Evolutionary conservation across 2,113 vertebrate species (phyloP).

Genomic region (Atractosteus spatula): DNA sequence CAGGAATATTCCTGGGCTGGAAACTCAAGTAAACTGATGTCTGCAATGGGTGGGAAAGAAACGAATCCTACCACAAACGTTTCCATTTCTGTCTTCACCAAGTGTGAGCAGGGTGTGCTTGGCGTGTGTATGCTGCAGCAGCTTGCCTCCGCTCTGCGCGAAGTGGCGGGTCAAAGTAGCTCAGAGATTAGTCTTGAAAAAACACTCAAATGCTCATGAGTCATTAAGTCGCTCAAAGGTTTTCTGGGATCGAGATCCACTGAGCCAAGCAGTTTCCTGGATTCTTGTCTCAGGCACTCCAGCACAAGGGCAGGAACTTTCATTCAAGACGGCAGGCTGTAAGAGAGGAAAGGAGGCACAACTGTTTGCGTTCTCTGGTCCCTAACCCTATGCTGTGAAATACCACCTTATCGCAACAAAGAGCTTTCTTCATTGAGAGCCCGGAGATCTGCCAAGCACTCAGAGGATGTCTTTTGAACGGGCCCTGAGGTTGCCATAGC

Average conservation of each 20-base stretch:
- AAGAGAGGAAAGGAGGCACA: slow-evolving; percentile 22
- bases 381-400: slow-evolving; percentile 60
- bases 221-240: slow-evolving; percentile 25
- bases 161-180: too few relatives aligned
- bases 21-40: too few relatives aligned
- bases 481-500: slow-evolving; percentile 52
- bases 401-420: slow-evolving; percentile 68
- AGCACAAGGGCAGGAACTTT: background rate
- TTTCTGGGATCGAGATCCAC: background rate
- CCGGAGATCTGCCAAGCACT: slow-evolving; percentile 44
- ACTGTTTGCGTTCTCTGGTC: slow-evolving; percentile 52
- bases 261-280: slow-evolving; percentile 14
- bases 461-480: slow-evolving; percentile 46
- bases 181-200: too few relatives aligned
- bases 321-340: slow-evolving; percentile 1
- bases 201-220: slow-evolving; percentile 20
- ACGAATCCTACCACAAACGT: too few relatives aligned
- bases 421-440: slow-evolving; percentile 42
- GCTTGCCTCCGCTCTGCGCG: too few relatives aligned
- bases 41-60: too few relatives aligned
- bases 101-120: too few relatives aligned
- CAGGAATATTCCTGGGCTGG: too few relatives aligned
- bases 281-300: slow-evolving; percentile 26
- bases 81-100: too few relatives aligned
- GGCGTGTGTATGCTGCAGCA: too few relatives aligned